Evolutionary conservation across 2,113 vertebrate genomes (phyloP), one percentile per base, ranked within the genome.

Genomic region (Gambusia affinis): DNA sequence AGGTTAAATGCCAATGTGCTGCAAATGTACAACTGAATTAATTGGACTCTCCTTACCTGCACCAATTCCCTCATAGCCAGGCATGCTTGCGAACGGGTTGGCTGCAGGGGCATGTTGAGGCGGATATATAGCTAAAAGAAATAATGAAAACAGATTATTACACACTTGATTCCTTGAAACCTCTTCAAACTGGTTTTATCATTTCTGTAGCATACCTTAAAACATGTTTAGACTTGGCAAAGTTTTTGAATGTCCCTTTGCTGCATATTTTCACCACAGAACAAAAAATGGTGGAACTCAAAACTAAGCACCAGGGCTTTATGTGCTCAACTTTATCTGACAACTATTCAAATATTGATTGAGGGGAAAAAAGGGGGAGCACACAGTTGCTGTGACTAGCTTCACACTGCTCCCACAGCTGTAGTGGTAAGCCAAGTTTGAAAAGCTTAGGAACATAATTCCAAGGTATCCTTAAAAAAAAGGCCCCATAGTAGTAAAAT

Each of bases 61-160:
- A 35, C 88, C 1, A 0, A 72, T 92, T 71, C 80, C 88, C 39
- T 94, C 94, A 19, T 95, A 95, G 4, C 94, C 94, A 0, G 94
- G 92, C 3, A 95, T 75, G 5, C 12, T 89, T 63, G 69, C 81
- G 2, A 89, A 93, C 82, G 85, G 88, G 73, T 75, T 79, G 71
- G 75, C 79, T 0, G 82, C 30, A 1, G 91, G 90, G 1, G 82
- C 90, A 0, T 27, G 24, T 4, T 24, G 19, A 0, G 80, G 81
- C 1, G 89, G 82, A 2, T 84, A 88, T 51, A 81, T 60, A 0
- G 81, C 90, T 94, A 82, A n/a, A 82, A 76, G 0, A 44, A 70
- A 73, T 19, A 73, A 74, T n/a, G 82, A 22, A 64, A 60, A 70
- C 37, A 39, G 29, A 28, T n/a, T n/a, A 70, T 3, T 11, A 0